Evolutionary conservation across 2,797 vertebrate genomes (phyloP).

Genomic region (Amniataba percoides): DNA sequence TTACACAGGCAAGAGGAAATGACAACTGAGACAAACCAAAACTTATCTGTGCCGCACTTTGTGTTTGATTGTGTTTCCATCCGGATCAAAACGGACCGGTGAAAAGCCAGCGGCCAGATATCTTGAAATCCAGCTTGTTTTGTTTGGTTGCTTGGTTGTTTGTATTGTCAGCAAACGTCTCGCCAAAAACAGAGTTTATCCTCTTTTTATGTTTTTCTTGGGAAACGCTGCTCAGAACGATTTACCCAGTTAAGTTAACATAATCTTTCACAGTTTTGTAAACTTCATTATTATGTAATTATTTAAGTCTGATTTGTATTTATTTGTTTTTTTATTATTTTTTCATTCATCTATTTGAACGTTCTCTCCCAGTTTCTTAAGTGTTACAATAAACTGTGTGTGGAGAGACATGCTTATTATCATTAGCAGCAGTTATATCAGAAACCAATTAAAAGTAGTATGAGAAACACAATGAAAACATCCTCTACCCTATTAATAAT

Average conservation of each 20-base stretch:
- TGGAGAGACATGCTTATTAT: slow-evolving; percentile 7
- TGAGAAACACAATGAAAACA: slow-evolving; percentile 25
- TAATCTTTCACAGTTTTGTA: background rate
- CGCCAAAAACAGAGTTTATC: slow-evolving; percentile 25
- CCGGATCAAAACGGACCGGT: background rate
- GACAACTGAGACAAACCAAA: slow-evolving; percentile 46
- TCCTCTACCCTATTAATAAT: slow-evolving; percentile 9
- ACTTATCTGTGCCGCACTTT: slow-evolving; percentile 34
- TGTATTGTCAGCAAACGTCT: slow-evolving; percentile 3
- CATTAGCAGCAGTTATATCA: slow-evolving; percentile 1
- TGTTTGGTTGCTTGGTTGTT: slow-evolving; percentile 35
- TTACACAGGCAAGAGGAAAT: slow-evolving; percentile 54
- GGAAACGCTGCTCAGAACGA: slow-evolving; percentile 9
- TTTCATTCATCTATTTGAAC: slow-evolving; percentile 1
- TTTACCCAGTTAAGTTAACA: background rate
- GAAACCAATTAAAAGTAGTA: slow-evolving; percentile 20
- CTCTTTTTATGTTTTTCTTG: slow-evolving; percentile 18
- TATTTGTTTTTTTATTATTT: background rate
- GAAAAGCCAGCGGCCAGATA: slow-evolving; percentile 12
- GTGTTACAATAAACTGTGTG: background rate
- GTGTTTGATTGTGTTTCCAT: slow-evolving; percentile 45
- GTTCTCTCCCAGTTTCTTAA: slow-evolving; percentile 5
- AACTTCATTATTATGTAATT: slow-evolving; percentile 10
- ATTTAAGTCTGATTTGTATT: background rate
- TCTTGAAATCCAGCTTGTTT: slow-evolving; percentile 26